Evolutionary conservation across 2,888 invertebrate genomes (phyloP).

Genomic region (Meteorus cinctellus): DNA sequence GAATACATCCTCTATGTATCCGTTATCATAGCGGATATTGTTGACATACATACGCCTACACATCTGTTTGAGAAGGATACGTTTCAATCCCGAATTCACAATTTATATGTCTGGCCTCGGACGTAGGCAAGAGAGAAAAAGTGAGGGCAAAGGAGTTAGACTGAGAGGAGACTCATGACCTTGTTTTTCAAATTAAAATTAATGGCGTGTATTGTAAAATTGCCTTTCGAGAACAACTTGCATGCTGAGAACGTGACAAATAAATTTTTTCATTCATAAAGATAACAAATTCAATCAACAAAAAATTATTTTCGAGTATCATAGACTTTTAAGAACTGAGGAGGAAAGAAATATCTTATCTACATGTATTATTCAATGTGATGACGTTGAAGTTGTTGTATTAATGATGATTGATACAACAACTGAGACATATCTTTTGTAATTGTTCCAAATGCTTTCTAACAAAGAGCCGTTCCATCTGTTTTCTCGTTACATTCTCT

Average conservation of each 20-base stretch:
- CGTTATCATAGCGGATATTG: neutral
- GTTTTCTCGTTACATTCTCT: neutral
- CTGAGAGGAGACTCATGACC: neutral
- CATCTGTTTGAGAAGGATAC: neutral
- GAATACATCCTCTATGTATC: neutral
- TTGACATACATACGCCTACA: neutral
- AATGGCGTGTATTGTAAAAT: constrained; percentile 7
- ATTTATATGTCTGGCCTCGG: constrained; percentile 5
- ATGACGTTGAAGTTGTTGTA: neutral
- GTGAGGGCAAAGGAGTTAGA: neutral
- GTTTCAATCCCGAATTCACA: neutral
- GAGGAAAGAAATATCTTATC: neutral
- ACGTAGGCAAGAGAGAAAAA: neutral
- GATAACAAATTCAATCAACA: neutral
- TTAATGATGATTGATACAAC: neutral
- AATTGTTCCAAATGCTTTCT: neutral
- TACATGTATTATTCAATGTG: neutral
- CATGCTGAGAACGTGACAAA: neutral
- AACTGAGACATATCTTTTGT: neutral
- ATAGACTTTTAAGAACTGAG: too few relatives aligned
- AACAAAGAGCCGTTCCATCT: neutral
- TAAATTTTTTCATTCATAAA: neutral
- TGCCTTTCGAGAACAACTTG: neutral
- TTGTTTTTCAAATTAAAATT: constrained; percentile 14
- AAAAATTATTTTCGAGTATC: neutral